These are phyloP conservation scores for Scolanthus callimorphus DNA, from an alignment of 92 coral and sea anemone species.

Conservation along the genomic window DNA sequence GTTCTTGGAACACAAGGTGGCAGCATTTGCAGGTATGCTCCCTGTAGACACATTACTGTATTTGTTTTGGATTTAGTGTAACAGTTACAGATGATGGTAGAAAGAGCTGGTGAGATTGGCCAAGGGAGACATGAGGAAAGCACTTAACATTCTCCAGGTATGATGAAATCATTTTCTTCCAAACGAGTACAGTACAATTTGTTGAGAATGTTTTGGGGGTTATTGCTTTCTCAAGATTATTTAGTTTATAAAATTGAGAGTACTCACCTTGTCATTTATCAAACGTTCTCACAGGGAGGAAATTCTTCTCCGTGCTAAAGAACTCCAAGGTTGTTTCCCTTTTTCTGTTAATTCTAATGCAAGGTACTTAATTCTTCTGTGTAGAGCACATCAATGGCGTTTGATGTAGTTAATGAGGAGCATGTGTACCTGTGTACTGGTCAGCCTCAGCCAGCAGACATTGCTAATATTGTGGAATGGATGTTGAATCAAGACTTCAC, in stretches of 20 bases:
- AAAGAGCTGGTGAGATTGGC: conserved; percentile 88
- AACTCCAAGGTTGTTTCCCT: no score
- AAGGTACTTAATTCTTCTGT: no score
- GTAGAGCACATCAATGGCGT: conserved; percentile 94
- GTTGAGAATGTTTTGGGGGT: no score
- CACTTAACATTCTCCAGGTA: conserved; percentile 91
- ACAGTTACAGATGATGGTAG: conserved; percentile 82
- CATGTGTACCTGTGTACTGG: conserved; percentile 96
- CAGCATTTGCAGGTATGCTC: no score
- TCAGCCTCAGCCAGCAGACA: conserved; percentile 83
- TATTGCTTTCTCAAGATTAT: no score
- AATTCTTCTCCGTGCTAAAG: no score
- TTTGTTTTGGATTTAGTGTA: conserved; percentile 44
- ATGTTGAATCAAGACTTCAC: conserved; percentile 91
- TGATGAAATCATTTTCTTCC: no score
- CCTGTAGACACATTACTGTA: not conserved
- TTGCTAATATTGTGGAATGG: conserved; percentile 92
- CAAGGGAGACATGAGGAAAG: conserved; percentile 97
- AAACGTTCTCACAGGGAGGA: no score
- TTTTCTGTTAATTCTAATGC: no score
- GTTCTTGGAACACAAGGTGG: not conserved
- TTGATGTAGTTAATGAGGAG: conserved; percentile 80
- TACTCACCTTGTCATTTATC: no score
- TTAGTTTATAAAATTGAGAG: no score
- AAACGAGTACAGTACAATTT: no score